Conservation (phyloP, 1,140 invertebrate genomes). For the Neelides sp. region DNA sequence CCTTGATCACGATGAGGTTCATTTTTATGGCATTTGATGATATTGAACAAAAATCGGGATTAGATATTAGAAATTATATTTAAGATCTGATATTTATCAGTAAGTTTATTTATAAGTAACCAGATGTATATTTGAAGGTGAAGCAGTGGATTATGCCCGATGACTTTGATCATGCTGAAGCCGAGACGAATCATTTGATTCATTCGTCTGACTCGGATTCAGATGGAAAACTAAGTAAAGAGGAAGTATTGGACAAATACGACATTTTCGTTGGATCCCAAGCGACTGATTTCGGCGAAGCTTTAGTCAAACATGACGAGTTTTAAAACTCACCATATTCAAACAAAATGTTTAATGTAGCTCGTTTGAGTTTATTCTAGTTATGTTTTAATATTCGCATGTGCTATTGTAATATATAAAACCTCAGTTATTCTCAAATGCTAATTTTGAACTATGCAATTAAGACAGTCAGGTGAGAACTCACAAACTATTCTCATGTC, state of each 20-base stretch:
- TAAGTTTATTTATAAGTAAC: slow-evolving; percentile 2
- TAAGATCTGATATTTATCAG: slow-evolving; percentile 8
- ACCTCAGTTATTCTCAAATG: too few species aligned
- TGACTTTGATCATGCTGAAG: slow-evolving; percentile 92
- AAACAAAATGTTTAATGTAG: too few species aligned
- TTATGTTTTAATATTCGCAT: too few species aligned
- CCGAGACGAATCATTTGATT: slow-evolving; percentile 90
- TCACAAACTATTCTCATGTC: too few species aligned
- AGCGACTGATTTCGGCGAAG: slow-evolving; percentile 96
- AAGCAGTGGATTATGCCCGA: slow-evolving; percentile 88
- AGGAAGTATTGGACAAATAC: slow-evolving; percentile 88
- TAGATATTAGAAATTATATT: slow-evolving; percentile 5
- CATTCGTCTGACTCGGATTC: slow-evolving; percentile 82
- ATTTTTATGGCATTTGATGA: slow-evolving; percentile 3
- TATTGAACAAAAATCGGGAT: neutral
- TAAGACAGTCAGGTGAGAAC: too few species aligned
- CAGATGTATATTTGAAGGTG: too few species aligned
- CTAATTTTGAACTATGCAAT: too few species aligned
- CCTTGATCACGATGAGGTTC: slow-evolving; percentile 71
- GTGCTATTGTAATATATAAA: too few species aligned
- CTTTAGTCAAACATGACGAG: slow-evolving; percentile 83
- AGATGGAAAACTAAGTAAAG: slow-evolving; percentile 77
- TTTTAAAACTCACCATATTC: slow-evolving; percentile 60
- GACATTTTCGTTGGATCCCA: slow-evolving; percentile 97
- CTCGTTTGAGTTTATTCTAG: too few species aligned